Evolutionary conservation across 2,888 invertebrate species (phyloP).

Genomic region (Melikaiella ostensackeni): DNA sequence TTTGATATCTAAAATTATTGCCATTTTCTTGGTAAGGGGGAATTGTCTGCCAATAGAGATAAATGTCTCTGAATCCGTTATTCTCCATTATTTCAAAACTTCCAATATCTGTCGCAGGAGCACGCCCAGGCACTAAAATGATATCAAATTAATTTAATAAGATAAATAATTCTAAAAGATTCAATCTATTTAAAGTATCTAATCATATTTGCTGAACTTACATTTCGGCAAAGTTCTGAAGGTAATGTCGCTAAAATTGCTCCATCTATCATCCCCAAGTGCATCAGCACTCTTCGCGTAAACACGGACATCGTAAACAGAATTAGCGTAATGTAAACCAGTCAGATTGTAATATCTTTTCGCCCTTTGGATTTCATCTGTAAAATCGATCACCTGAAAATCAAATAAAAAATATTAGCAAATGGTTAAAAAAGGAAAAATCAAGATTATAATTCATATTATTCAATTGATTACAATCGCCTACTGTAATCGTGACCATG

Average conservation of each 20-base stretch:
- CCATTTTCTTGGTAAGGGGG: slow-evolving; percentile 85
- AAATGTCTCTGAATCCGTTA: slow-evolving; percentile 81
- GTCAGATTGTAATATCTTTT: slow-evolving; percentile 77
- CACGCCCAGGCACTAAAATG: slow-evolving; percentile 80
- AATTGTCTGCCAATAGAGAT: slow-evolving; percentile 89
- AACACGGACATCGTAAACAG: slow-evolving; percentile 86
- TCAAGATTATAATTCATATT: neutral
- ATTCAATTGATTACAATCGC: neutral
- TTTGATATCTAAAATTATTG: slow-evolving; percentile 84
- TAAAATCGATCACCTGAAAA: slow-evolving; percentile 70
- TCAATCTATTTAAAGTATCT: neutral
- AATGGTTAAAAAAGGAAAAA: neutral
- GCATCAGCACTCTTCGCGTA: slow-evolving; percentile 81
- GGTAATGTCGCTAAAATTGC: slow-evolving; percentile 81
- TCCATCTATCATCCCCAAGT: slow-evolving; percentile 83
- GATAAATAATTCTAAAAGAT: slow-evolving; percentile 45
- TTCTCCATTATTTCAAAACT: slow-evolving; percentile 82
- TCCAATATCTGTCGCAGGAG: slow-evolving; percentile 86
- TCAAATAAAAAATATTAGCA: slow-evolving; percentile 2
- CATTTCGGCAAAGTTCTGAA: slow-evolving; percentile 80
- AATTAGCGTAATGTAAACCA: slow-evolving; percentile 82
- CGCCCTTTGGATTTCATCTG: slow-evolving; percentile 74
- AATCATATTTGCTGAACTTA: slow-evolving; percentile 55
- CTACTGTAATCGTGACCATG: neutral
- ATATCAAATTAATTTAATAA: slow-evolving; percentile 50